Conservation (phyloP, 2,888 invertebrate genomes). For the Drosophila atroscutellata region DNA sequence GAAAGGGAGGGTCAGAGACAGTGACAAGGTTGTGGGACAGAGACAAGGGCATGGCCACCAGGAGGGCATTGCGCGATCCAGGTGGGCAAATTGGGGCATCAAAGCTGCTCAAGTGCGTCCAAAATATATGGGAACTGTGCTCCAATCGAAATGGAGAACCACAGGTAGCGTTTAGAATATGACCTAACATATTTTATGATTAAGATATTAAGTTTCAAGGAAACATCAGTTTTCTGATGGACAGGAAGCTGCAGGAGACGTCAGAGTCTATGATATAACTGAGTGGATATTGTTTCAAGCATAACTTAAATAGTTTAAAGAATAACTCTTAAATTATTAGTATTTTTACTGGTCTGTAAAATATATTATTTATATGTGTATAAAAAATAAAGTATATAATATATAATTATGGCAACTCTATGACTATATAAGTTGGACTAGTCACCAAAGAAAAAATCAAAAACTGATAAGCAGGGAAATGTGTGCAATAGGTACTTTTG, state of each 20-base stretch:
- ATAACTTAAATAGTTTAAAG: background rate
- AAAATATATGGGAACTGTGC: constrained; percentile 15
- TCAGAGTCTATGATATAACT: background rate
- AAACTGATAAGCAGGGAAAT: constrained; percentile 29
- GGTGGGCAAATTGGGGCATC: constrained; percentile 54
- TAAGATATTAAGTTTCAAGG: background rate
- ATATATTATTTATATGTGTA: background rate
- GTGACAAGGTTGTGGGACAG: constrained; percentile 2
- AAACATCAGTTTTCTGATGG: background rate
- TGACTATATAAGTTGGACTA: constrained; percentile 1
- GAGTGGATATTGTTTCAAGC: too few species aligned
- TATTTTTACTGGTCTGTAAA: background rate
- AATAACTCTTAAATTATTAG: background rate
- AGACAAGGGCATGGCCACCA: constrained; percentile 52
- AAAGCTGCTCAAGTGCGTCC: constrained; percentile 13
- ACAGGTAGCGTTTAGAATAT: constrained; percentile 10
- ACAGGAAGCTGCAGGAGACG: background rate
- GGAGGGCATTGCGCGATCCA: constrained; percentile 49
- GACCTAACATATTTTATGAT: background rate
- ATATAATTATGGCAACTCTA: background rate
- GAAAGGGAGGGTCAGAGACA: background rate
- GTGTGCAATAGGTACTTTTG: constrained; percentile 1
- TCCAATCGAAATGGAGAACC: constrained; percentile 8
- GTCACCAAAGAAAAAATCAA: background rate
- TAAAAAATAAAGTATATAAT: background rate